These are phyloP conservation scores for Plebejus argus DNA, from an alignment of 2,888 invertebrate species.

Conservation along the genomic window DNA sequence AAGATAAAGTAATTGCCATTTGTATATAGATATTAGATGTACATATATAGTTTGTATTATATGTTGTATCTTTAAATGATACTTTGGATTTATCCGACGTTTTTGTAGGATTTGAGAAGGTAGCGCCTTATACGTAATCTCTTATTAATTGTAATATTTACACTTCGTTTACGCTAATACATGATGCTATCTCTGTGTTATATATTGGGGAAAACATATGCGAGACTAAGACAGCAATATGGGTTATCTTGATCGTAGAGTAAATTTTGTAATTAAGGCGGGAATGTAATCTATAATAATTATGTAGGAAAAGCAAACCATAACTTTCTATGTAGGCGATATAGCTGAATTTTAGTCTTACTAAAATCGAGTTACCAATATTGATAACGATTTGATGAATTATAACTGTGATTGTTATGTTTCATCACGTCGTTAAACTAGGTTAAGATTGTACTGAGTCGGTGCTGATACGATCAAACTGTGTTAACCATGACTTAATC, in stretches of 20 bases:
- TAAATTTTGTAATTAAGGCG: too few species aligned
- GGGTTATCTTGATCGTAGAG: too few species aligned
- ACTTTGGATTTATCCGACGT: not conserved
- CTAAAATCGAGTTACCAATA: slow-evolving; percentile 26
- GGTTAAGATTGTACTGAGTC: not conserved
- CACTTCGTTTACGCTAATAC: not conserved
- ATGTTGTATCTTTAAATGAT: not conserved
- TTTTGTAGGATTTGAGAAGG: not conserved
- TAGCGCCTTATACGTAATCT: not conserved
- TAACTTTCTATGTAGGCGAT: not conserved
- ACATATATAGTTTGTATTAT: slow-evolving; percentile 30
- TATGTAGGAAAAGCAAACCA: not conserved
- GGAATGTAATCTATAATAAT: not conserved
- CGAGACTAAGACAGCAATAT: too few species aligned
- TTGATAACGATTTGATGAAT: slow-evolving; percentile 6
- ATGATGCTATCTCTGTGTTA: not conserved
- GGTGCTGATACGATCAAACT: not conserved
- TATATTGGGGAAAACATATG: not conserved
- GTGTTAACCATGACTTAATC: not conserved
- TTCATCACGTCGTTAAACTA: not conserved
- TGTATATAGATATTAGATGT: slow-evolving; percentile 29
- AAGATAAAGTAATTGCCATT: not conserved
- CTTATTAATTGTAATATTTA: not conserved
- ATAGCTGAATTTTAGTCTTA: not conserved
- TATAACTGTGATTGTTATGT: slow-evolving; percentile 10